Evolutionary conservation across 2,888 invertebrate species (phyloP).

Genomic region (Thymelicus lineola): DNA sequence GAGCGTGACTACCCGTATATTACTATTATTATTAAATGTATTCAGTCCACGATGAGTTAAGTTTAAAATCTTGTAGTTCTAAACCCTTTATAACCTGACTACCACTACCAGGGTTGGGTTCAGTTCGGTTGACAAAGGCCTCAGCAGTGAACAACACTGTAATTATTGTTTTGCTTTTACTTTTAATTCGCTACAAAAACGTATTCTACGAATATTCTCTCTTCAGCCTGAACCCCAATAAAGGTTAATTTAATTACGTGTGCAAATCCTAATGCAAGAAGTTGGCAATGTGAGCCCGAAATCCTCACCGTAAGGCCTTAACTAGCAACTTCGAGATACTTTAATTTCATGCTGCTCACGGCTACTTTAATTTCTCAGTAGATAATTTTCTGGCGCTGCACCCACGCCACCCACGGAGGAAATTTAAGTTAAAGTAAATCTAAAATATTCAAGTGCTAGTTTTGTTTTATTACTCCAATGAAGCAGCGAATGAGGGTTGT

Average conservation of each 20-base stretch:
- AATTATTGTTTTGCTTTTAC: background rate
- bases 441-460: constrained; percentile 66
- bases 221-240: constrained; percentile 29
- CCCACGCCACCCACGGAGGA: constrained; percentile 68
- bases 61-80: too few species aligned
- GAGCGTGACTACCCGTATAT: too few species aligned
- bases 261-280: constrained; percentile 61
- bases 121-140: too few species aligned
- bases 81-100: too few species aligned
- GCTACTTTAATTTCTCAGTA: constrained; percentile 80
- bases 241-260: constrained; percentile 63
- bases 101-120: too few species aligned
- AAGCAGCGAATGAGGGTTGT: background rate
- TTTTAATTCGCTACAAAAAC: background rate
- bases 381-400: constrained; percentile 77
- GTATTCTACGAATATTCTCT: too few species aligned
- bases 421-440: constrained; percentile 66
- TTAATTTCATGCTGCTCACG: constrained; percentile 81
- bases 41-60: too few species aligned
- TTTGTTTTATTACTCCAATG: constrained; percentile 43
- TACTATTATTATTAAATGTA: too few species aligned
- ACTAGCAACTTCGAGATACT: constrained; percentile 54
- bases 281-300: constrained; percentile 51
- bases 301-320: constrained; percentile 65
- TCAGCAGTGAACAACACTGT: too few species aligned